phyloP scores from a whole-genome alignment of 2,113 vertebrate species.

The Odocoileus virginianus region DNA sequence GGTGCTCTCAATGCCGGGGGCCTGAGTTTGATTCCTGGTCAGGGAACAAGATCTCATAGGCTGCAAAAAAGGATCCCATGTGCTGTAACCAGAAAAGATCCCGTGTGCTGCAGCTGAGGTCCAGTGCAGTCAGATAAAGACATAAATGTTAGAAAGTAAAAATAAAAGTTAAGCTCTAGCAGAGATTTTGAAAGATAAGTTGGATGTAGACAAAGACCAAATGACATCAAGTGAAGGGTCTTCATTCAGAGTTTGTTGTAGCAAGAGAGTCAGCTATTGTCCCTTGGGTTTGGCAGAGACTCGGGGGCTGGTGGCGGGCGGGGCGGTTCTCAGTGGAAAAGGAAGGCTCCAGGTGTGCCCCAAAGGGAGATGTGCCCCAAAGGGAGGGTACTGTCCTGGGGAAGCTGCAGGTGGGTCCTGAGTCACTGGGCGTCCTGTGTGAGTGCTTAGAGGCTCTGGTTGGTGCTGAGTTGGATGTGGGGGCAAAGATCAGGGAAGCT shows the following conservation, averaged over 20 bases:
- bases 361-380: not conserved
- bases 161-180: not conserved
- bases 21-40: not conserved
- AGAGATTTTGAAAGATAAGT: not conserved
- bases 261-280: fast-evolving
- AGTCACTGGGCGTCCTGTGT: fast-evolving
- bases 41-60: not conserved
- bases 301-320: not conserved
- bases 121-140: not conserved
- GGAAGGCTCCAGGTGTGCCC: not conserved
- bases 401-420: not conserved
- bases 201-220: not conserved
- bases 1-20: not conserved
- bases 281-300: not conserved
- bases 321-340: no score
- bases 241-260: not conserved
- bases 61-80: not conserved
- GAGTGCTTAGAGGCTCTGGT: not conserved
- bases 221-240: not conserved
- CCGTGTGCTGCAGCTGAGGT: not conserved
- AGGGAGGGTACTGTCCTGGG: fast-evolving
- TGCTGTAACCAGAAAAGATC: no score
- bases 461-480: not conserved
- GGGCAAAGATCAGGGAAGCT: not conserved
- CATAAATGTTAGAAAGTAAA: not conserved